Conservation (phyloP, 2,113 vertebrate genomes). For the Turdus rufiventris region DNA sequence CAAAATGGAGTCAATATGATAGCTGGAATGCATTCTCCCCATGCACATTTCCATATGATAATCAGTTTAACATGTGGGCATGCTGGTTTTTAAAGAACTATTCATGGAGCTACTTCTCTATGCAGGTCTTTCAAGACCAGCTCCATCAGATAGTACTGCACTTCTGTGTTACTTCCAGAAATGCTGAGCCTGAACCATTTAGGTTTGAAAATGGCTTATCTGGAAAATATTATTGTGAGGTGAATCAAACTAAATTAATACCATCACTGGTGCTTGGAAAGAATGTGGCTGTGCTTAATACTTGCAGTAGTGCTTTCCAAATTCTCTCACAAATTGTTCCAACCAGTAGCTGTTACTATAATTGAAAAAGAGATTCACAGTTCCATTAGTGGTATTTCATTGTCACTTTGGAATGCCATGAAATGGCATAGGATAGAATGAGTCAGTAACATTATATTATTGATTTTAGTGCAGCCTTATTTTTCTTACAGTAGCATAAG, state of each 20-base stretch:
- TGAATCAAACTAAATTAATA: slow-evolving; percentile 25
- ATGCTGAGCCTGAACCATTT: background rate
- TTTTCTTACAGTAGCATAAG: background rate
- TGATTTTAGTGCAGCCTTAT: background rate
- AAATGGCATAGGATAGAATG: background rate
- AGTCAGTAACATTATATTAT: slow-evolving; percentile 4
- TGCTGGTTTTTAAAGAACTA: background rate
- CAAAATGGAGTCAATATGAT: background rate
- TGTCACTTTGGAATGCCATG: slow-evolving; percentile 3
- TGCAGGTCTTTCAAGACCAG: background rate
- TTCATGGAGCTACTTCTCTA: background rate
- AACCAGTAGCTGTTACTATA: slow-evolving; percentile 22
- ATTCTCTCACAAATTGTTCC: background rate
- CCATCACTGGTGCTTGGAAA: slow-evolving; percentile 8
- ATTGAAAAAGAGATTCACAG: slow-evolving; percentile 1
- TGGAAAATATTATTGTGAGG: slow-evolving; percentile 38
- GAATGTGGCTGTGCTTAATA: slow-evolving; percentile 7
- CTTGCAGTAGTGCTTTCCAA: background rate
- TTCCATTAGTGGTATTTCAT: slow-evolving; percentile 30
- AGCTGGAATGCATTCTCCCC: background rate
- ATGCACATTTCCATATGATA: background rate
- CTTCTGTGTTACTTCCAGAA: background rate
- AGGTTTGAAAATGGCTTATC: background rate
- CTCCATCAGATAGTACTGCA: background rate
- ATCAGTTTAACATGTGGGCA: background rate